Conservation (phyloP, 2,797 vertebrate genomes). For the Chiroxiphia lanceolata region DNA sequence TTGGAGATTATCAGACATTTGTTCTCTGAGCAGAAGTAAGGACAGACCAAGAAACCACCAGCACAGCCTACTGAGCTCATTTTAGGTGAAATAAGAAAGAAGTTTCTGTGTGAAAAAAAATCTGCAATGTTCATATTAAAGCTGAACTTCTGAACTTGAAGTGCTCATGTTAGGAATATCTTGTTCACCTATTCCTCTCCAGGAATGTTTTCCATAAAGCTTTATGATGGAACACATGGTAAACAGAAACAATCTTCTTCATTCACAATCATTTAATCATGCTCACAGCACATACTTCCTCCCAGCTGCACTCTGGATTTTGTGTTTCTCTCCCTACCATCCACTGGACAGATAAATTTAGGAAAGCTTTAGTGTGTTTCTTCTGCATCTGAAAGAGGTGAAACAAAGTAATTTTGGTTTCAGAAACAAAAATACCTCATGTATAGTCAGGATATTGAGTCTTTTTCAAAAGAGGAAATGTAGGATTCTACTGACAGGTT, state of each 20-base stretch:
- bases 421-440: neutral
- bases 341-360: neutral
- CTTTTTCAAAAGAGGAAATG: neutral
- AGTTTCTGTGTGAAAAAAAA: neutral
- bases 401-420: neutral
- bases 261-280: constrained; percentile 9
- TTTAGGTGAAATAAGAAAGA: neutral
- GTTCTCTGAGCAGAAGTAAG: neutral
- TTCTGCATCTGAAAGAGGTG: neutral
- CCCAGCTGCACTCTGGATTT: neutral
- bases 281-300: neutral
- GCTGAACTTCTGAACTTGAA: constrained; percentile 53
- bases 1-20: neutral
- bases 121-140: neutral
- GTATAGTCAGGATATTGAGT: neutral
- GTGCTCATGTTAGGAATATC: neutral
- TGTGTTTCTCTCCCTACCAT: neutral
- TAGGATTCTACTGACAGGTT: neutral
- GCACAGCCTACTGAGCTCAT: neutral
- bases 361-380: neutral
- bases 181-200: constrained; percentile 16
- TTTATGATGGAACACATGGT: constrained; percentile 58
- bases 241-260: constrained; percentile 43
- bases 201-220: constrained; percentile 55
- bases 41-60: neutral